A percentile compares a stretch with the other conserved stretches of the same genome.
Conservation (phyloP, 2,113 vertebrate genomes). For the Perca fluviatilis region DNA sequence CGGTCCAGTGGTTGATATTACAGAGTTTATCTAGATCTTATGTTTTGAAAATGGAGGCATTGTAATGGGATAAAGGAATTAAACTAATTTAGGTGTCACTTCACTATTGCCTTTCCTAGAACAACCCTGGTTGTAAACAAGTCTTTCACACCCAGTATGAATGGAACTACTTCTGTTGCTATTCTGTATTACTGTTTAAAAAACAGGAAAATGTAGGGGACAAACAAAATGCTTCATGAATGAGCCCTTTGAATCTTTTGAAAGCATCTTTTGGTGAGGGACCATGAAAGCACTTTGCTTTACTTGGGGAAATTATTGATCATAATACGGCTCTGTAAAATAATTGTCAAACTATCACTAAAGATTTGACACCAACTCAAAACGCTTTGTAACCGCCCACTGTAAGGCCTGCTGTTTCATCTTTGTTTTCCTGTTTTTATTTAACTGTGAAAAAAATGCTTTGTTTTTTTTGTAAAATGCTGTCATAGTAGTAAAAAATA, state of each 20-base stretch:
- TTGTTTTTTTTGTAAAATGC: constrained; percentile 74
- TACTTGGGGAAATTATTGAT: constrained; percentile 8
- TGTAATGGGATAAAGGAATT: background rate
- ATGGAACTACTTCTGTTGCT: background rate
- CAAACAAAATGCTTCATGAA: constrained; percentile 51
- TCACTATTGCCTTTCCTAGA: constrained; percentile 46
- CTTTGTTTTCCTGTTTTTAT: constrained; percentile 73
- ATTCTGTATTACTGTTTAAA: constrained; percentile 17
- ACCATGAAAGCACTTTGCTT: constrained; percentile 59
- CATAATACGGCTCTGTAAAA: constrained; percentile 8
- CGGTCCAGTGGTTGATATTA: constrained; percentile 7
- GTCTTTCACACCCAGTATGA: background rate
- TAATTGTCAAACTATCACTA: constrained; percentile 2
- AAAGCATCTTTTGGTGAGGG: constrained; percentile 48
- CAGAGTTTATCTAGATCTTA: constrained; percentile 1
- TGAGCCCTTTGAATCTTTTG: constrained; percentile 64
- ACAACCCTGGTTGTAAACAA: constrained; percentile 1
- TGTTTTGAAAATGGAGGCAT: constrained; percentile 16
- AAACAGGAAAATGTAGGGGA: constrained; percentile 1
- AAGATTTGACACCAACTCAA: constrained; percentile 24
- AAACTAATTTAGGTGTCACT: constrained; percentile 22
- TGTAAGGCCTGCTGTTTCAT: constrained; percentile 54
- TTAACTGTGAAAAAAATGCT: constrained; percentile 75
- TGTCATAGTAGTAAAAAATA: constrained; percentile 62
- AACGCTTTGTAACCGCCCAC: constrained; percentile 42